Evolutionary conservation across 2,888 invertebrate genomes (phyloP).

Genomic region (Yponomeuta cagnagella): DNA sequence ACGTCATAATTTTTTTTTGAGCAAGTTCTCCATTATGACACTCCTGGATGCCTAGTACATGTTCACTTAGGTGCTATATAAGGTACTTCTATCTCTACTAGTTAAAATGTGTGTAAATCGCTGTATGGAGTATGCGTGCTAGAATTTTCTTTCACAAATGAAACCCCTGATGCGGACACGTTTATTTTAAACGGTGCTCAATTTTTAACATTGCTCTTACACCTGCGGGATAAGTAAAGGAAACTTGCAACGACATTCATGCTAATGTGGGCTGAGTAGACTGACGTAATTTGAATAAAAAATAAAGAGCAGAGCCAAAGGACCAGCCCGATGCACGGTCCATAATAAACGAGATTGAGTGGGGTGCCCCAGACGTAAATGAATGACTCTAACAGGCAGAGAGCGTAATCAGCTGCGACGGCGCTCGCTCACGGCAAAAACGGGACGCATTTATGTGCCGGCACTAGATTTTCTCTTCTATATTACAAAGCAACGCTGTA

Average conservation of each 20-base stretch:
- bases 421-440: slow-evolving; percentile 56
- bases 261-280: slow-evolving; percentile 35
- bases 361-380: slow-evolving; percentile 64
- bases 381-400: slow-evolving; percentile 60
- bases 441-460: slow-evolving; percentile 41
- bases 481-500: neutral
- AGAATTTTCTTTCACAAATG: no score
- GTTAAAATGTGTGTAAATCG: no score
- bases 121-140: no score
- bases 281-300: slow-evolving; percentile 61
- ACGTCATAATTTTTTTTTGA: no score
- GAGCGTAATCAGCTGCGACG: slow-evolving; percentile 63
- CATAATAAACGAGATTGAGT: slow-evolving; percentile 71
- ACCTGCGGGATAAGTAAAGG: no score
- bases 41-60: no score
- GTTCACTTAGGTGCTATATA: no score
- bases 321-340: slow-evolving; percentile 43
- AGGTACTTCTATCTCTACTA: no score
- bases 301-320: slow-evolving; percentile 39
- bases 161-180: no score
- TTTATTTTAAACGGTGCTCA: no score
- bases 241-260: neutral
- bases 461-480: neutral
- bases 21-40: no score
- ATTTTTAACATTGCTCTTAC: no score